Evolutionary conservation across 2,888 invertebrate genomes (phyloP), one percentile per base, ranked within the genome.

Genomic region (Noctua fimbriata): DNA sequence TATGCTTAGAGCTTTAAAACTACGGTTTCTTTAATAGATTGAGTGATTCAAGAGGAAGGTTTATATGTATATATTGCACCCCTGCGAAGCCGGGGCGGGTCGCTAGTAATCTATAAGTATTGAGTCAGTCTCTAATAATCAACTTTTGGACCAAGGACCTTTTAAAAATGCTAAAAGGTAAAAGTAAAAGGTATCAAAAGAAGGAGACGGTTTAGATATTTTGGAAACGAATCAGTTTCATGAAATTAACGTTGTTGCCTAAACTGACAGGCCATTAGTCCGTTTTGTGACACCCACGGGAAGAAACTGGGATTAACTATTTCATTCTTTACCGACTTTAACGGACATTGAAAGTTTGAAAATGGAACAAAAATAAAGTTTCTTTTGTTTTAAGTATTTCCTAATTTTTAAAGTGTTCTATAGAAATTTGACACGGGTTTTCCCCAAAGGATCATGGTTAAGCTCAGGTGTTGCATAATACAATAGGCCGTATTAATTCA

Each of bases 241-340:
- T 49, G 24, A 78, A 76, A 63, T 78, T n/a, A 41, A 47, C 36
- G 21, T 49, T 60, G 60, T 49, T 78, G 12, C 24, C 14, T 24
- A 12, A 78, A 49, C 60, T 36, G 79, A 78, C 49, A 32, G 52
- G 79, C 41, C 77, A 65, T 77, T 79, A 63, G 63, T 65, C n/a
- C 32, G 63, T 78, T 79, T 76, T 65, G 79, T 24, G 63, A 65
- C 63, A 65, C 63, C 41, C 41, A 6, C 28, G 63, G 41, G 49
- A 32, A 32, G 24, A 49, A 49, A 49, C 18, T 7, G 7, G 52
- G 52, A 52, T 52, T 52, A 52, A 21, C 52, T 21, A 65, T 21
- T 52, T 32, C 32, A 41, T 79, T 77, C 49, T 65, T 65, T 52
- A 52, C 41, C 18, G 41, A 24, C 28, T 79, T 63, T 79, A 44